phyloP scores from a whole-genome alignment of 2,888 invertebrate species.

The Calliopum simillimum region DNA sequence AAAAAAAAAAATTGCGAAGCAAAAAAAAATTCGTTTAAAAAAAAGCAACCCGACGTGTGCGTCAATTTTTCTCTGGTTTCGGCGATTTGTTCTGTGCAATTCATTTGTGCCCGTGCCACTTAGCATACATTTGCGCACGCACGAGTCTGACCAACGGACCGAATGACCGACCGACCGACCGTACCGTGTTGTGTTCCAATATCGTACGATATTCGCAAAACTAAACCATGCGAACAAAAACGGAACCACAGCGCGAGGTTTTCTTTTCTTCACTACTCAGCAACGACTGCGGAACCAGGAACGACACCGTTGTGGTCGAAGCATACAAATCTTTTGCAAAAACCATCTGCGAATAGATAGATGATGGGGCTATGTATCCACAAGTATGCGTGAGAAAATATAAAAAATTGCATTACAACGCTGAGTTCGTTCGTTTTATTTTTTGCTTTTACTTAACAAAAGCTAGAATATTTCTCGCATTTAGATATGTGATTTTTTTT shows the following conservation, averaged over 20 bases:
- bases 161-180: not conserved
- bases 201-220: too few relatives aligned
- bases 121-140: slow-evolving; percentile 6
- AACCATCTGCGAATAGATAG: slow-evolving; percentile 35
- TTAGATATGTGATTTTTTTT: too few relatives aligned
- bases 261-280: slow-evolving; percentile 47
- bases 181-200: too few relatives aligned
- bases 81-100: not conserved
- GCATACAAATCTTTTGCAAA: slow-evolving; percentile 31
- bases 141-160: slow-evolving; percentile 3
- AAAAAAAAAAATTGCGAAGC: not conserved
- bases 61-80: slow-evolving; percentile 5
- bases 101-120: slow-evolving; percentile 8
- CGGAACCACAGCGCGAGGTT: slow-evolving; percentile 37
- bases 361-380: slow-evolving; percentile 34
- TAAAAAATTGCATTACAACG: not conserved
- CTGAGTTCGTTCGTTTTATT: not conserved
- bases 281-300: slow-evolving; percentile 42
- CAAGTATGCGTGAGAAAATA: slow-evolving; percentile 18
- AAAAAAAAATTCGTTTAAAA: not conserved
- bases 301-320: slow-evolving; percentile 24
- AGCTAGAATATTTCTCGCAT: too few relatives aligned
- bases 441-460: not conserved
- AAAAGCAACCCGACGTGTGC: slow-evolving; percentile 19
- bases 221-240: not conserved